Conservation (phyloP, 92 coral and sea anemone genomes). For the Paramuricea clavata region DNA sequence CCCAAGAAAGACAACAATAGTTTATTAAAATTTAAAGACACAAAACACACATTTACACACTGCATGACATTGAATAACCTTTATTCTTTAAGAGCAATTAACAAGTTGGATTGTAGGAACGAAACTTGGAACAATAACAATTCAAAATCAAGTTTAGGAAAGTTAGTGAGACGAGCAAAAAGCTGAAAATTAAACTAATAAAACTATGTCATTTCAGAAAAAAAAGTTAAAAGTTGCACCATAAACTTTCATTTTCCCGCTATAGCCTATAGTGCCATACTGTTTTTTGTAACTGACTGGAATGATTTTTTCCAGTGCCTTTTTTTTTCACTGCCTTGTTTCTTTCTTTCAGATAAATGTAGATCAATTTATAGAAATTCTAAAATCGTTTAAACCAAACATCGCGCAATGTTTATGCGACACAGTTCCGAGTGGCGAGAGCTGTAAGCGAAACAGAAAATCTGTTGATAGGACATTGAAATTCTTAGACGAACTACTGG, state of each 20-base stretch:
- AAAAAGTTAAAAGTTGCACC: not conserved
- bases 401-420: conserved; percentile 92
- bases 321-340: not conserved
- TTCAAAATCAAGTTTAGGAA: no score
- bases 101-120: no score
- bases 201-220: no score
- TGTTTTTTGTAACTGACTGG: not conserved
- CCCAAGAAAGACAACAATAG: no score
- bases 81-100: no score
- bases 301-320: not conserved
- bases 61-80: no score
- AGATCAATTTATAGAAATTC: conserved; percentile 68
- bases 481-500: conserved; percentile 80
- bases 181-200: no score
- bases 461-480: conserved; percentile 93
- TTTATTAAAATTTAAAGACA: no score
- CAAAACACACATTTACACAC: no score
- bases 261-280: not conserved
- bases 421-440: conserved; percentile 82
- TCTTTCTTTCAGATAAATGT: conserved; percentile 75
- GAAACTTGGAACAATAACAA: no score
- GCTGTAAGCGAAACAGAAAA: conserved; percentile 84
- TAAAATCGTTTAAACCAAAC: conserved; percentile 77
- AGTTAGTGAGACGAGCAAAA: no score
- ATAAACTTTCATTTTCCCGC: not conserved